phyloP scores from a whole-genome alignment of 1,140 invertebrate genomes.

The Triops longicaudatus region DNA sequence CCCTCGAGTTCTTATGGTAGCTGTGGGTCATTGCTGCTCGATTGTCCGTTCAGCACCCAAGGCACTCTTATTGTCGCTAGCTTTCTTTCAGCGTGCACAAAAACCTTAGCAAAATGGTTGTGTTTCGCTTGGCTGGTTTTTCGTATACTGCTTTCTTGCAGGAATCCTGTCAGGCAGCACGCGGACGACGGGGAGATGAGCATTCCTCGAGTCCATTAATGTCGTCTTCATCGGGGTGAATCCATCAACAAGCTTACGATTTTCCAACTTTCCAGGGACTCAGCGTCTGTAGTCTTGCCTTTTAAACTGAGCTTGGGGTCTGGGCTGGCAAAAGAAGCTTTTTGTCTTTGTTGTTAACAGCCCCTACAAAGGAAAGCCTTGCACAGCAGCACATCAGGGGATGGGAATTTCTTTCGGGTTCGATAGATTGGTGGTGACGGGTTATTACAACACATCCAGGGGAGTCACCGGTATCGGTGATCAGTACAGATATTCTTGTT shows the following conservation, averaged over 20 bases:
- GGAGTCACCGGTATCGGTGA: background rate
- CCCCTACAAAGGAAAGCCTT: background rate
- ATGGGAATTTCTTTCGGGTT: background rate
- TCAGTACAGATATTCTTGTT: background rate
- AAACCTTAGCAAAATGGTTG: conserved; percentile 6
- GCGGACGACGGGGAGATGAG: conserved; percentile 3
- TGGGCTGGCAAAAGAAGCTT: background rate
- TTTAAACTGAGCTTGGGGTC: background rate
- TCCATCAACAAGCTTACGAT: background rate
- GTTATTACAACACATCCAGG: conserved; percentile 3
- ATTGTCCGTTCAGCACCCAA: background rate
- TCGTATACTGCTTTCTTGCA: background rate
- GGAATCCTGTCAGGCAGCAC: conserved; percentile 6
- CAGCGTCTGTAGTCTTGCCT: background rate
- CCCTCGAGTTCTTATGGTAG: background rate
- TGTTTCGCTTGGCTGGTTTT: conserved; percentile 5
- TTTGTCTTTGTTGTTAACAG: background rate
- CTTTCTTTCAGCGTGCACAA: background rate
- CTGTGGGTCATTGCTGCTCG: conserved; percentile 13
- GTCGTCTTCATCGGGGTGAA: background rate
- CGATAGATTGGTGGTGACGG: conserved; percentile 5
- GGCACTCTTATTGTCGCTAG: background rate
- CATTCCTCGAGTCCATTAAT: conserved; percentile 5
- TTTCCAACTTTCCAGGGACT: background rate
- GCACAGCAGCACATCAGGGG: conserved; percentile 9